These are phyloP conservation scores for Aquatica leii DNA, from an alignment of 2,888 invertebrate genomes.

Conservation along the genomic window DNA sequence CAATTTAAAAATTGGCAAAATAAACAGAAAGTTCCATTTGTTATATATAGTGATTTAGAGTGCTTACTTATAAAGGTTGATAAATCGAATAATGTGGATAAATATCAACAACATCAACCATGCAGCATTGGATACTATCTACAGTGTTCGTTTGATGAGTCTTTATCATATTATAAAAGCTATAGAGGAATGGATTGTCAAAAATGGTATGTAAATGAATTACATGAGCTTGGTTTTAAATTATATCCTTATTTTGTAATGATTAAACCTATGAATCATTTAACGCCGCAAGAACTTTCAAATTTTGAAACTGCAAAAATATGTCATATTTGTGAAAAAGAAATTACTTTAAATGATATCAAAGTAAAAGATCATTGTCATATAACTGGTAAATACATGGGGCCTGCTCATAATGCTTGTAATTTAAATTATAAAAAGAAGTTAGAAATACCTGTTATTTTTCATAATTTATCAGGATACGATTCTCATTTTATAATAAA, in stretches of 20 bases:
- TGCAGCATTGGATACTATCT: slow-evolving; percentile 44
- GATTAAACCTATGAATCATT: not conserved
- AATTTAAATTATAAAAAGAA: too few relatives aligned
- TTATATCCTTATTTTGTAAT: not conserved
- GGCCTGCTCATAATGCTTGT: too few relatives aligned
- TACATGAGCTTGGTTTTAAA: not conserved
- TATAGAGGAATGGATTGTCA: slow-evolving; percentile 2
- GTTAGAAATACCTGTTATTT: too few relatives aligned
- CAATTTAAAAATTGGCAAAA: slow-evolving; percentile 26
- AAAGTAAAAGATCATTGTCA: too few relatives aligned
- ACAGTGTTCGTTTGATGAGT: slow-evolving; percentile 6
- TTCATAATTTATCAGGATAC: not conserved
- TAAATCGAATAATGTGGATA: not conserved
- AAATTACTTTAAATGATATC: too few relatives aligned
- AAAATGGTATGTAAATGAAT: slow-evolving; percentile 5
- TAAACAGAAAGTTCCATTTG: slow-evolving; percentile 30
- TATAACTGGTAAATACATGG: too few relatives aligned
- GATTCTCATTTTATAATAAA: not conserved
- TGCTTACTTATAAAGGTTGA: slow-evolving; percentile 13
- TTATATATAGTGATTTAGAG: slow-evolving; percentile 34
- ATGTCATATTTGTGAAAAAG: slow-evolving; percentile 4
- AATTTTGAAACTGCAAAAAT: not conserved
- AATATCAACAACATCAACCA: slow-evolving; percentile 34
- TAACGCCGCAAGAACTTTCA: not conserved
- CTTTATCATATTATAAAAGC: not conserved